Conservation (phyloP, 2,888 invertebrate genomes). For the Hyppa rectilinea region DNA sequence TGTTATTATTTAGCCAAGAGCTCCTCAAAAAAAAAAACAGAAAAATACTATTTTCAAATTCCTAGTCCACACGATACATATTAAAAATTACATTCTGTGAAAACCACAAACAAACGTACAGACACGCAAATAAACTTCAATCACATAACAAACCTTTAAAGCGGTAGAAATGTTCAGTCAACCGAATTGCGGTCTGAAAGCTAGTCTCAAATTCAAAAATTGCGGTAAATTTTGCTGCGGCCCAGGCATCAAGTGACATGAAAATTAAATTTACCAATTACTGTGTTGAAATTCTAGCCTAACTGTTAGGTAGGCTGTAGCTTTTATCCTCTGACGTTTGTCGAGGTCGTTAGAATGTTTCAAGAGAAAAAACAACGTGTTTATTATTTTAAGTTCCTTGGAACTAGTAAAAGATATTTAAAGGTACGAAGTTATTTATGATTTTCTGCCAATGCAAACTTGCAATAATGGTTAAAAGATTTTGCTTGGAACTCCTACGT, state of each 20-base stretch:
- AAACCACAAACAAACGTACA: neutral
- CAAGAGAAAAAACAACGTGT: slow-evolving; percentile 25
- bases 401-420: neutral
- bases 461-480: neutral
- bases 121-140: slow-evolving; percentile 9
- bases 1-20: too few relatives aligned
- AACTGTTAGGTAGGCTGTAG: slow-evolving; percentile 5
- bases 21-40: too few relatives aligned
- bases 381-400: slow-evolving; percentile 27
- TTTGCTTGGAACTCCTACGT: too few relatives aligned
- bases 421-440: neutral
- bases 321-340: slow-evolving; percentile 38
- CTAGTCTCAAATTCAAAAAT: slow-evolving; percentile 20
- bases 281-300: slow-evolving; percentile 41
- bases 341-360: slow-evolving; percentile 25
- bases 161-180: neutral
- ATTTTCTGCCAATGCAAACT: neutral
- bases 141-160: neutral
- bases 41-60: too few relatives aligned
- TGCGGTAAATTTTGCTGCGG: slow-evolving; percentile 20
- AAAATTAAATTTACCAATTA: slow-evolving; percentile 64
- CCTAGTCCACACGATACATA: neutral
- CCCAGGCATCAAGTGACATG: slow-evolving; percentile 45
- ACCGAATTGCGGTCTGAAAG: slow-evolving; percentile 15
- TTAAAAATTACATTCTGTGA: neutral